These are phyloP conservation scores for Pelobates fuscus DNA, from an alignment of 2,113 vertebrate genomes.

Conservation along the genomic window DNA sequence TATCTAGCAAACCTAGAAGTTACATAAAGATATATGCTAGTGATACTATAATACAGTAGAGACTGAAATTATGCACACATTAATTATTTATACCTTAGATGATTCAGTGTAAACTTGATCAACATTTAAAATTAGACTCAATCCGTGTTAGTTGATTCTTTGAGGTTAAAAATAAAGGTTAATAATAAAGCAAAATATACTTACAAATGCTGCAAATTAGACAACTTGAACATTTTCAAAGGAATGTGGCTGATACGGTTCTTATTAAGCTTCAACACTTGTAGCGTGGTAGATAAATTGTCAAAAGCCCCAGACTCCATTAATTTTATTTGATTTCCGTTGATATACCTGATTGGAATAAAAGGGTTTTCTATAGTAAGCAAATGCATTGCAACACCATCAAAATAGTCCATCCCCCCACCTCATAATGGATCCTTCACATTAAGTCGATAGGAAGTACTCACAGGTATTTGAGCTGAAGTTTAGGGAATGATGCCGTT, in stretches of 20 bases:
- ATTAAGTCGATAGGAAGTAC: conserved; percentile 45
- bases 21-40: too few relatives aligned
- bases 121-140: too few relatives aligned
- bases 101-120: too few relatives aligned
- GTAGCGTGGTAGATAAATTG: conserved; percentile 82
- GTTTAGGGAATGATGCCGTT: conserved; percentile 75
- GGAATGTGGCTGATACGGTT: conserved; percentile 86
- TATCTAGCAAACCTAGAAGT: too few relatives aligned
- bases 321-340: conserved; percentile 83
- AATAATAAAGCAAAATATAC: too few relatives aligned
- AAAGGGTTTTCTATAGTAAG: neutral
- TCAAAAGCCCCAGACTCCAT: conserved; percentile 88
- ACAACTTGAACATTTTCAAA: conserved; percentile 90
- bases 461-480: conserved; percentile 90
- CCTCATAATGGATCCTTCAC: neutral
- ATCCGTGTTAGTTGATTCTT: too few relatives aligned
- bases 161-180: too few relatives aligned
- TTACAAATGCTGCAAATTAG: conserved; percentile 92
- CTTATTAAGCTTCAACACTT: conserved; percentile 86
- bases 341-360: conserved; percentile 76
- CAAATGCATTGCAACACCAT: too few relatives aligned
- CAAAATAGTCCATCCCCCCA: too few relatives aligned
- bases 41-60: too few relatives aligned
- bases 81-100: too few relatives aligned
- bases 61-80: too few relatives aligned